Conservation (phyloP, 2,888 invertebrate genomes). For the Agapostemon virescens region DNA sequence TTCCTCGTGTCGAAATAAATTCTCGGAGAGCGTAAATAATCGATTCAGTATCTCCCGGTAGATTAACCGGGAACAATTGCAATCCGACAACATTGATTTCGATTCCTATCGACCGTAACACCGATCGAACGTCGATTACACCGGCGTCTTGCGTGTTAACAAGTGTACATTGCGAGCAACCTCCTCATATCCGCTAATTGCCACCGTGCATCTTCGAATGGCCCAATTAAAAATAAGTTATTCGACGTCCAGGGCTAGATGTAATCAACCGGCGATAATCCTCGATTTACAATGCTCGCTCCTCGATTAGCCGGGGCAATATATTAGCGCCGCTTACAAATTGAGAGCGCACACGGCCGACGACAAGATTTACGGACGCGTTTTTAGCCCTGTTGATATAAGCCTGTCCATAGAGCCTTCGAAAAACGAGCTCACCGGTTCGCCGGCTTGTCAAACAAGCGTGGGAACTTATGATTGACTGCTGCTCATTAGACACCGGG, state of each 20-base stretch:
- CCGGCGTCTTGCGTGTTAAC: conserved; percentile 17
- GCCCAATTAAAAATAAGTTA: conserved; percentile 49
- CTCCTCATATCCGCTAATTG: conserved; percentile 39
- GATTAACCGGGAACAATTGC: conserved; percentile 5
- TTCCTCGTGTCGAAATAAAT: neutral
- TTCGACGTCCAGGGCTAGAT: conserved; percentile 30
- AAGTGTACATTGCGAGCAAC: conserved; percentile 17
- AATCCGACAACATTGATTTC: conserved; percentile 11
- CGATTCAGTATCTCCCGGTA: neutral
- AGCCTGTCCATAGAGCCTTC: conserved; percentile 26
- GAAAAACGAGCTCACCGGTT: conserved; percentile 16
- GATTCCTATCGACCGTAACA: conserved; percentile 17
- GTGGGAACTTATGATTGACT: conserved; percentile 21
- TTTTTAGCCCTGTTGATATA: conserved; percentile 38
- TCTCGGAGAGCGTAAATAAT: neutral
- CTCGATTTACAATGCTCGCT: conserved; percentile 43
- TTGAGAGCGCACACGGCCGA: conserved; percentile 36
- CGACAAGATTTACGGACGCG: conserved; percentile 54
- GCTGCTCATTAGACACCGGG: conserved; percentile 11
- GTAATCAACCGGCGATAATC: conserved; percentile 49
- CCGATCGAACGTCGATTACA: conserved; percentile 27
- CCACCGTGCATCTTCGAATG: conserved; percentile 36
- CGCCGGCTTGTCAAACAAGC: conserved; percentile 6
- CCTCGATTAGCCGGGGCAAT: conserved; percentile 31
- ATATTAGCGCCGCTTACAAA: conserved; percentile 58